Conservation (phyloP, 2,888 invertebrate genomes). For the Apeira syringaria region DNA sequence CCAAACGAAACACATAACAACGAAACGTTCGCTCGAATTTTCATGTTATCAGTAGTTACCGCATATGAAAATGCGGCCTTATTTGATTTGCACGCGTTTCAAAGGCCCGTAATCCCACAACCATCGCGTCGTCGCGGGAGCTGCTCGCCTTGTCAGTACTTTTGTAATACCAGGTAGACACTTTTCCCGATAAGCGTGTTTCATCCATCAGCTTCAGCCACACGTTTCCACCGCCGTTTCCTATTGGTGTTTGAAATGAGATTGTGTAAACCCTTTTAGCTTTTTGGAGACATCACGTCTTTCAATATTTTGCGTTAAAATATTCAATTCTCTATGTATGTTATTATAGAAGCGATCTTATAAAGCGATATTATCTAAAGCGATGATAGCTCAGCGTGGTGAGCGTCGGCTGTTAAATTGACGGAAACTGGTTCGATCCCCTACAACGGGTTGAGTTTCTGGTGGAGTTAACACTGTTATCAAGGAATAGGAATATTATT, state of each 20-base stretch:
- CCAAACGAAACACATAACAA: slow-evolving; percentile 14
- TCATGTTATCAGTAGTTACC: slow-evolving; percentile 30
- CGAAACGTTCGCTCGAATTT: slow-evolving; percentile 20
- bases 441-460: no score
- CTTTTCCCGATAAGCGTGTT: slow-evolving; percentile 34
- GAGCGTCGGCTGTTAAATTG: no score
- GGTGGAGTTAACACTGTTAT: no score
- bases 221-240: slow-evolving; percentile 13
- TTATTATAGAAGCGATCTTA: no score
- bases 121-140: slow-evolving; percentile 37
- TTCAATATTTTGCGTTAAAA: no score
- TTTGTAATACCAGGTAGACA: slow-evolving; percentile 20
- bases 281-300: background rate
- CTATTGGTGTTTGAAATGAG: slow-evolving; percentile 28
- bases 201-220: slow-evolving; percentile 32
- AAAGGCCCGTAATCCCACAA: slow-evolving; percentile 33
- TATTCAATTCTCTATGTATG: no score
- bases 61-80: slow-evolving; percentile 30
- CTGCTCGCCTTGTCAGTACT: slow-evolving; percentile 24
- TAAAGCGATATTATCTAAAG: no score
- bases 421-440: no score
- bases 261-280: slow-evolving; percentile 1
- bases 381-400: no score
- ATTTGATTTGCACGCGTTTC: slow-evolving; percentile 41
- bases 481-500: no score